Base-by-base conservation (phyloP, 2,797 vertebrate species). In the Spondyliosoma cantharus region DNA sequence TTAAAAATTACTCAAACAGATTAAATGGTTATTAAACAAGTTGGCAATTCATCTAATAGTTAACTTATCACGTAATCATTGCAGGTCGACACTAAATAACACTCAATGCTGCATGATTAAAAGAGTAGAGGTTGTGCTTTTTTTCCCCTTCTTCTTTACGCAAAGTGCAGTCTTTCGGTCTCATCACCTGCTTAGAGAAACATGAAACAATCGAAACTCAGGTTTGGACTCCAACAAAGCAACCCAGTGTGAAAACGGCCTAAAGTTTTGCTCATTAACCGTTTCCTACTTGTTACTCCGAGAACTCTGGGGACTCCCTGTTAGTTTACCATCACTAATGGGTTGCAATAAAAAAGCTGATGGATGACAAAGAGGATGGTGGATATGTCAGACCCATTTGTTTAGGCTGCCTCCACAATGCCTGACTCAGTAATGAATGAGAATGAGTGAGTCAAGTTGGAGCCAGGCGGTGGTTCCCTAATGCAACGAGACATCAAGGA, bases 401-500 rank as follows among this genome's bases (percentile, higher is more conserved):
- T 87, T 89, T 76, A 42, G 80, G 77, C 68, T 77, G 88, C 68
- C 70, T 83, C 71, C 74, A 60, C 71, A 78, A 62, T 1, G 54
- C 70, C 75, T 68, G 80, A 89, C 71, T 84, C 68, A 5, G 80
- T 86, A 86, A 90, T 88, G 87, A 90, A 84, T 76, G 83, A 77
- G 62, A 82, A 62, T 56, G 74, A 87, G 82, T 49, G 74, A 89
- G 81, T 76, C 66, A 82, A 69, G 83, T 64, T 74, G 73, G 75
- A 87, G 87, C 60, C 52, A 53, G 81, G 62, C 69, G 43, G 77
- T 54, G 56, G 66, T 69, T 88, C 75, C 76, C 87, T 92, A 91
- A 94, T 90, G 87, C 82, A 91, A 86, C 73, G 83, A 91, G 72
- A 91, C 90, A 93, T 94, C 89, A 93, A 93, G 89, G 90, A 82